phyloP scores from a whole-genome alignment of 2,888 invertebrate species.

The Lasioglossum morio region DNA sequence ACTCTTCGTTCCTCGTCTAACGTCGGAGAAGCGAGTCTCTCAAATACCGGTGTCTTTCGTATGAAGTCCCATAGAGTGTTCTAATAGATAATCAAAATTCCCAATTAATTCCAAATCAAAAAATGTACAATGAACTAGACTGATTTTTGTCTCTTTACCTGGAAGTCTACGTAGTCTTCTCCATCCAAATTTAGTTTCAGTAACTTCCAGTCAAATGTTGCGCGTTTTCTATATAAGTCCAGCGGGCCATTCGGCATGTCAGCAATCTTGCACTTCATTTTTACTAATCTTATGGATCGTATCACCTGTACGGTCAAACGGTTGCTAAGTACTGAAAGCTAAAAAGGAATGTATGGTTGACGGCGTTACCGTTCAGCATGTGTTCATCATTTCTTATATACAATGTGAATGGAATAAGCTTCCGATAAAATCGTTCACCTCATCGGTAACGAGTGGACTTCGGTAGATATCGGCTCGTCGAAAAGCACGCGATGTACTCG shows the following conservation, averaged over 20 bases:
- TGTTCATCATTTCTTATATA: slow-evolving; percentile 1
- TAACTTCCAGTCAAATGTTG: slow-evolving; percentile 47
- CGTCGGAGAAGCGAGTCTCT: slow-evolving; percentile 15
- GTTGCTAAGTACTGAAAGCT: background rate
- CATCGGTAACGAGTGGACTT: background rate
- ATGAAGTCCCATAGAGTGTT: slow-evolving; percentile 41
- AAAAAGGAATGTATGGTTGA: background rate
- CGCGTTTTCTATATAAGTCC: slow-evolving; percentile 39
- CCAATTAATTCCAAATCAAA: background rate
- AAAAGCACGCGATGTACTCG: background rate
- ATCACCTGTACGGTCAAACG: background rate
- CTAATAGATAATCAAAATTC: slow-evolving; percentile 16
- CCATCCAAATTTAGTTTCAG: slow-evolving; percentile 43
- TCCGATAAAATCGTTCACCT: slow-evolving; percentile 4
- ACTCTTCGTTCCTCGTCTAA: slow-evolving; percentile 40
- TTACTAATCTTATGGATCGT: background rate
- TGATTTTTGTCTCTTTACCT: slow-evolving; percentile 13
- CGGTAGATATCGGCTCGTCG: no score
- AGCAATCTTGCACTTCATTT: slow-evolving; percentile 25
- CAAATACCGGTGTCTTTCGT: slow-evolving; percentile 29
- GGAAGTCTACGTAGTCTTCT: slow-evolving; percentile 32
- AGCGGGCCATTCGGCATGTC: slow-evolving; percentile 36
- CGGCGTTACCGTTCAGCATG: slow-evolving; percentile 4
- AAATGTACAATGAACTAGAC: background rate
- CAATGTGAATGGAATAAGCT: background rate